Base-by-base conservation (phyloP, 2,888 invertebrate genomes). In the Cremastinae sp. region DNA sequence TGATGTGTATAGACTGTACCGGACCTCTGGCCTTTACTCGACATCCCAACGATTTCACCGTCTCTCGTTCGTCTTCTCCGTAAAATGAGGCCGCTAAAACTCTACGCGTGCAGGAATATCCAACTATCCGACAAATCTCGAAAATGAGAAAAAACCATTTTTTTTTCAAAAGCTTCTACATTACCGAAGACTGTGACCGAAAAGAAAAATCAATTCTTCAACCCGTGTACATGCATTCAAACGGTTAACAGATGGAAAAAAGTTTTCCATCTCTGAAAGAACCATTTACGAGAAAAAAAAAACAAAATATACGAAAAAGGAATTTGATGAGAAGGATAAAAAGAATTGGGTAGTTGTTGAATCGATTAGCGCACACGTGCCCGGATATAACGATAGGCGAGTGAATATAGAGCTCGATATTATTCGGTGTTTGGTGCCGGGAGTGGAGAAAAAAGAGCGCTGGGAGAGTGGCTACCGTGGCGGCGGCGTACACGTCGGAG, bases 1-100 rank as follows among this genome's bases (percentile, higher is more conserved):
- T 49, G 14, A 49, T 35, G 68, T 41, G 58, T 58, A 14, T 18
- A 28, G 10, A 28, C 43, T 53, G 28, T 10, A 69, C 51, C 53
- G 64, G 58, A 66, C 70, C 68, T 75, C 49, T 75, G 71, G 59
- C 68, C 70, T 75, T 70, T 71, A 43, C 74, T 64, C 64, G 43
- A 41, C 49, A 39, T 51, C 62, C 39, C 37, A 28, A 37, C 53
- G 59, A 66, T 59, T 59, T 66, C 45, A 61, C 16, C 53, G 59
- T 66, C 73, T 55, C 53, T 47, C 35, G 20, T 37, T 47, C 35
- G 20, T 37, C 12, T 61, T 61, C 20, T 47, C 20, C 37, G 28
- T 43, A 14, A 22, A 61, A 8, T 20, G 39, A 56, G 35, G 58
- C 47, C 55, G 12, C 16, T 28, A 65, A 65, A 28, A 35, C 39